Percentiles rank a stretch among this genome's conserved stretches.
phyloP scores from a whole-genome alignment of 2,113 vertebrate species.

The Chinchilla lanigera region DNA sequence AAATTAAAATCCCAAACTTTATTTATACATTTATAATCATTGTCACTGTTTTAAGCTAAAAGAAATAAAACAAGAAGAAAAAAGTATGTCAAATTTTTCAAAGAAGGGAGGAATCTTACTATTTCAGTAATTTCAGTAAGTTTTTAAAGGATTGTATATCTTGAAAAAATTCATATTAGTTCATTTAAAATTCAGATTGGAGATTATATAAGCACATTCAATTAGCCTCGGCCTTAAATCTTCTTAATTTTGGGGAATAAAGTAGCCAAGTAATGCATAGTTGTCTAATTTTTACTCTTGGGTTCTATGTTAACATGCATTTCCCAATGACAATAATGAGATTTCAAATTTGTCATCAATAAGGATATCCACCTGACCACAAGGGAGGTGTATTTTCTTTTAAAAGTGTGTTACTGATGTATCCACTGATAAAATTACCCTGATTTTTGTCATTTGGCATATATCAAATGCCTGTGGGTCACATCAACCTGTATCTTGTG shows the following conservation, averaged over 20 bases:
- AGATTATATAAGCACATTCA: background rate
- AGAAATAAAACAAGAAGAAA: background rate
- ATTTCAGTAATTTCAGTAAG: background rate
- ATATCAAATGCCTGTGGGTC: background rate
- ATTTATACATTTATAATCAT: background rate
- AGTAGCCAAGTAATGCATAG: background rate
- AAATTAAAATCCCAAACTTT: conserved; percentile 8
- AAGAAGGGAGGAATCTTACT: background rate
- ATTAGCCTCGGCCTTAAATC: background rate
- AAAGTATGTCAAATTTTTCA: background rate
- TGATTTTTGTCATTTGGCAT: background rate
- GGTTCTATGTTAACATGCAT: background rate
- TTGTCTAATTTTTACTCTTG: conserved; percentile 8
- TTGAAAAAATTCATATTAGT: background rate
- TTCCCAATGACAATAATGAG: background rate
- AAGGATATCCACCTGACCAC: background rate
- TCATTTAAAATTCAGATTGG: background rate
- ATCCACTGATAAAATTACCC: background rate
- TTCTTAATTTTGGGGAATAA: background rate
- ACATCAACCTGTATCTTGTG: background rate
- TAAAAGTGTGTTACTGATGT: background rate
- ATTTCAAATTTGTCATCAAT: background rate
- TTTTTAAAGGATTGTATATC: background rate
- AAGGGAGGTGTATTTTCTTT: background rate
- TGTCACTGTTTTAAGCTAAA: background rate